Conservation (phyloP, 2,888 invertebrate species). For the Sclerodermus sp. region DNA sequence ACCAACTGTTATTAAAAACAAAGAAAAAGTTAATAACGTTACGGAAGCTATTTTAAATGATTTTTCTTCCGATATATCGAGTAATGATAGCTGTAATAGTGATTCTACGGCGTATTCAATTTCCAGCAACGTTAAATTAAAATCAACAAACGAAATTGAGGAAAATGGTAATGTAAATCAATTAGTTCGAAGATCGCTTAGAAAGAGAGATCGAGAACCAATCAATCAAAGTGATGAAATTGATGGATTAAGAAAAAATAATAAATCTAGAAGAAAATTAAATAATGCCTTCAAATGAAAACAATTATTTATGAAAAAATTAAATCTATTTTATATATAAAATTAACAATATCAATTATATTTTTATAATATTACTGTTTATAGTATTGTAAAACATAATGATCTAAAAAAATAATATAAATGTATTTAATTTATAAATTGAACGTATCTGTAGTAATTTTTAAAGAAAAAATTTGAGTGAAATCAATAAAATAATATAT, state of each 20-base stretch:
- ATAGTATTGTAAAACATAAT: too few relatives aligned
- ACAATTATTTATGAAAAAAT: too few relatives aligned
- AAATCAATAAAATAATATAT: constrained; percentile 12
- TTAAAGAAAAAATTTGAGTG: too few relatives aligned
- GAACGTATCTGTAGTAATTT: too few relatives aligned
- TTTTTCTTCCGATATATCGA: constrained; percentile 22
- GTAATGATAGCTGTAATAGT: constrained; percentile 24
- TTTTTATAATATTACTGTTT: too few relatives aligned
- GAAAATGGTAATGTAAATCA: constrained; percentile 2
- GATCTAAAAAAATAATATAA: too few relatives aligned
- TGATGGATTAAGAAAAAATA: neutral
- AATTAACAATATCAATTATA: too few relatives aligned
- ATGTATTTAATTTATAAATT: too few relatives aligned
- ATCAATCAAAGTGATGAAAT: constrained; percentile 8
- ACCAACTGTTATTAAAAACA: constrained; percentile 2
- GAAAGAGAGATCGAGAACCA: constrained; percentile 19
- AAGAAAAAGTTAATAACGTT: constrained; percentile 10
- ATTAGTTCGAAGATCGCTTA: neutral
- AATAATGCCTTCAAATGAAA: neutral
- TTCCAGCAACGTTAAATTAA: constrained; percentile 1
- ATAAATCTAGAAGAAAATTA: constrained; percentile 9
- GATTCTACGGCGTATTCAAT: neutral
- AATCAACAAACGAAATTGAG: neutral
- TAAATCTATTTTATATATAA: too few relatives aligned
- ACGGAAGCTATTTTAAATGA: constrained; percentile 28